Percentiles rank a stretch among this genome's conserved stretches.
phyloP scores from a whole-genome alignment of 2,888 invertebrate genomes.

The Drosophila seclusa region DNA sequence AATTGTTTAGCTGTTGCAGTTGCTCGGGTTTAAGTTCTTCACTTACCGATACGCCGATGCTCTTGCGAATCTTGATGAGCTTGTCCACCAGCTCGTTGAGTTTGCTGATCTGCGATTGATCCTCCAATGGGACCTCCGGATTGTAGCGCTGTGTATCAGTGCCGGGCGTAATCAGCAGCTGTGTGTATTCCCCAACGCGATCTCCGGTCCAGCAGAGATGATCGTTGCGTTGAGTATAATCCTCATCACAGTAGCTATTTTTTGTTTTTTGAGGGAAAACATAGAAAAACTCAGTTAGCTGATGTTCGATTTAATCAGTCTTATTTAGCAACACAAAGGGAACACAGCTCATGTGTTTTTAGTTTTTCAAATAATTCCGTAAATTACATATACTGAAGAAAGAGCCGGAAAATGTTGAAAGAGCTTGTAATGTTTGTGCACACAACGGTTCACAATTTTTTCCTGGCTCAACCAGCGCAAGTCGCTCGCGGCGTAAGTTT shows the following conservation, averaged over 20 bases:
- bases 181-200: constrained; percentile 84
- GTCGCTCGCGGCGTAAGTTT: constrained; percentile 51
- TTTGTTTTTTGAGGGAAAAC: neutral
- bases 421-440: constrained; percentile 61
- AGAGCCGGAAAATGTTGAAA: constrained; percentile 56
- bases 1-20: neutral
- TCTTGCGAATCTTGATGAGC: constrained; percentile 84
- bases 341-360: neutral
- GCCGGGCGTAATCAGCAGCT: constrained; percentile 82
- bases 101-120: constrained; percentile 78
- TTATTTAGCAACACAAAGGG: constrained; percentile 38
- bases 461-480: constrained; percentile 39
- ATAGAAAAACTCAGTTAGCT: constrained; percentile 29
- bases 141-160: constrained; percentile 84
- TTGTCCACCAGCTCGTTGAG: constrained; percentile 84
- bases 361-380: neutral
- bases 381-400: neutral
- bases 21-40: fast-evolving
- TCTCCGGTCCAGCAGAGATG: constrained; percentile 85
- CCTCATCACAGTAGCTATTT: constrained; percentile 83
- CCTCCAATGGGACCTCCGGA: constrained; percentile 84
- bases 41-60: constrained; percentile 83
- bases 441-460: constrained; percentile 44
- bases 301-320: neutral
- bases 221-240: constrained; percentile 82